Base-by-base conservation (phyloP, 2,797 vertebrate genomes). In the Enteromius thamalakanensis region DNA sequence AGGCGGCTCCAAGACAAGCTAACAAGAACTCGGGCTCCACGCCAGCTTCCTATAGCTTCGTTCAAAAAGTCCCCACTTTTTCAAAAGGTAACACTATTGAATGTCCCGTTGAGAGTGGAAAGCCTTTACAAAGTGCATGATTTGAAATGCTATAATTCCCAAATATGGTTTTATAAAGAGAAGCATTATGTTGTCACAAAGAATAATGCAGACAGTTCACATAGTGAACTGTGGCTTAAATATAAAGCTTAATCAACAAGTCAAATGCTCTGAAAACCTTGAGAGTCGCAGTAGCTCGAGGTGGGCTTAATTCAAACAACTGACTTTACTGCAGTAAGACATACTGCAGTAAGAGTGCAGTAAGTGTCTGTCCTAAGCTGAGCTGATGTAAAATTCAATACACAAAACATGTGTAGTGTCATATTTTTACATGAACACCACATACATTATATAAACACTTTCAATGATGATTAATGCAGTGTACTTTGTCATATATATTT, bases 11-110 rank as follows among this genome's bases (percentile, higher is more conserved):
- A 32, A 88, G 90, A 90, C 88, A 82, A 60, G 84, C 86, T 87
- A 90, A 92, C 89, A 79, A 89, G 87, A 89, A 88, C 82, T 77
- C 75, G 68, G 87, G 91, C 92, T 91, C 91, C 88, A 85, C 80
- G 83, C 86, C 82, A 89, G 85, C 88, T 90, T 91, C 89, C 81
- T 82, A 79, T 79, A 49, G 79, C 82, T 84, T 19, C 23, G 53
- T 82, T 79, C 53, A 75, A 83, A 72, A 84, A 72, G 82, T 81
- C 79, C 80, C 58, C 77, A 51, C 75, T 80, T 49, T 79, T 70
- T 77, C 80, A 86, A 74, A 76, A 76, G 85, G 83, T 85, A 87
- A 76, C 81, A 55, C 70, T 75, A 81, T 70, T 81, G 76, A 72
- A 83, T 81, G 62, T 85, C 72, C 47, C 80, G 71, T 74, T 45